Percentiles rank a stretch among this genome's conserved stretches.
Conservation (phyloP, 2,797 vertebrate genomes). For the Netta rufina region DNA sequence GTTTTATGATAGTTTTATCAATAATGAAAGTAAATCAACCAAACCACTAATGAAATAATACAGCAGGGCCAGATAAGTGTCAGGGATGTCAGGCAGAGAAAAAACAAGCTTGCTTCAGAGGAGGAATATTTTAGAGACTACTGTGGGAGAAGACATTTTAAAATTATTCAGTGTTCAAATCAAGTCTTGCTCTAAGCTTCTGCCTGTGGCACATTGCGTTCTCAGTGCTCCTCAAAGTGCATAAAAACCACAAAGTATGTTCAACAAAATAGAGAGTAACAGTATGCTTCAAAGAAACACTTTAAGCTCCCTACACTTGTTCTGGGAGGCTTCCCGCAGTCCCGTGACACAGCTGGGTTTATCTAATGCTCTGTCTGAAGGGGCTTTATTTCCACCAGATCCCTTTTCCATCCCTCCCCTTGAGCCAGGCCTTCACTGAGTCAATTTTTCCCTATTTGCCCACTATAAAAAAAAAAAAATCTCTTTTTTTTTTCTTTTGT, state of each 20-base stretch:
- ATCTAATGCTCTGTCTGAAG: background rate
- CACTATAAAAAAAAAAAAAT: no score
- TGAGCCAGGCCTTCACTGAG: background rate
- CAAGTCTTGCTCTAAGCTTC: background rate
- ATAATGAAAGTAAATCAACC: background rate
- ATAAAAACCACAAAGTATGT: background rate
- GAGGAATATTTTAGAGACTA: background rate
- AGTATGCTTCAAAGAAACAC: background rate
- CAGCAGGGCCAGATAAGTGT: background rate
- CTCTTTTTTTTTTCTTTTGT: background rate
- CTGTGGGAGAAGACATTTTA: background rate
- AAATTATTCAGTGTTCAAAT: background rate
- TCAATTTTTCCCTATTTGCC: background rate
- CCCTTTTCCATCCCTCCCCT: background rate
- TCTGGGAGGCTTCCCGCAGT: background rate
- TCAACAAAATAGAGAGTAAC: background rate
- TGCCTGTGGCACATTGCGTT: background rate
- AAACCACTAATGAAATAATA: background rate
- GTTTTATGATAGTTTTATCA: background rate
- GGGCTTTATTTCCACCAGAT: background rate
- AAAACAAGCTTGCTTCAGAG: background rate
- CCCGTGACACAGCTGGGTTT: background rate
- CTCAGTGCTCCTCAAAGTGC: background rate
- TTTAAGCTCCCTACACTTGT: background rate
- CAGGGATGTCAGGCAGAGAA: background rate